Conservation (phyloP, 2,113 vertebrate genomes). For the Pygoscelis adeliae region DNA sequence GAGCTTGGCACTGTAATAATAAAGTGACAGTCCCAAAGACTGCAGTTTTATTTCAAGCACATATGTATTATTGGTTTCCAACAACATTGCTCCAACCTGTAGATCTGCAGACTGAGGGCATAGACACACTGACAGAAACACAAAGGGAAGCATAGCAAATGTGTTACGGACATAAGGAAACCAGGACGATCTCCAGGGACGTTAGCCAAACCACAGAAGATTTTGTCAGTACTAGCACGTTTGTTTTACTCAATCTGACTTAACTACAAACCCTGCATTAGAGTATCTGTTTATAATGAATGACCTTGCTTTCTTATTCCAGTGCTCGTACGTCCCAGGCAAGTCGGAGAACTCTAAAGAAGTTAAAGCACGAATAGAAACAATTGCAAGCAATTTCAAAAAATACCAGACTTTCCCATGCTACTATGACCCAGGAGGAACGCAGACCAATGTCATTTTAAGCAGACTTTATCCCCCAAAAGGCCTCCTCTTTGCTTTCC, state of each 20-base stretch:
- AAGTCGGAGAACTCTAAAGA: slow-evolving; percentile 59
- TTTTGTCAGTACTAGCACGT: neutral
- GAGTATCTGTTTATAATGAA: neutral
- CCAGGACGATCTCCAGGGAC: neutral
- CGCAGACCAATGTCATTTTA: slow-evolving; percentile 60
- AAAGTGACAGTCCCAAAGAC: neutral
- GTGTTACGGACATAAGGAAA: neutral
- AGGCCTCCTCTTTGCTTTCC: slow-evolving; percentile 65
- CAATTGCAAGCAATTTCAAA: slow-evolving; percentile 66
- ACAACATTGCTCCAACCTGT: neutral
- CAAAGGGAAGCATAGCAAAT: neutral
- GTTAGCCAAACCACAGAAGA: neutral
- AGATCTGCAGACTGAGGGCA: neutral
- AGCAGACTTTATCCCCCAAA: slow-evolving; percentile 65
- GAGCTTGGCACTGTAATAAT: neutral
- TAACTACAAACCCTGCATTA: neutral
- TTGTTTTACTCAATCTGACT: neutral
- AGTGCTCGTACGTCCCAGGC: slow-evolving; percentile 78
- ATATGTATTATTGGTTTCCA: neutral
- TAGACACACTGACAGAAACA: neutral
- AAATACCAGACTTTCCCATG: slow-evolving; percentile 62
- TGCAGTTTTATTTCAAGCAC: neutral
- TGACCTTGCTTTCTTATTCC: slow-evolving; percentile 29
- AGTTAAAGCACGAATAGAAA: slow-evolving; percentile 63
- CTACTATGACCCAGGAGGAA: slow-evolving; percentile 66